Percentiles rank a stretch among this genome's conserved stretches.
These are phyloP conservation scores for Ptychochromis oligacanthus DNA, from an alignment of 2,113 vertebrate species.

Conservation along the genomic window DNA sequence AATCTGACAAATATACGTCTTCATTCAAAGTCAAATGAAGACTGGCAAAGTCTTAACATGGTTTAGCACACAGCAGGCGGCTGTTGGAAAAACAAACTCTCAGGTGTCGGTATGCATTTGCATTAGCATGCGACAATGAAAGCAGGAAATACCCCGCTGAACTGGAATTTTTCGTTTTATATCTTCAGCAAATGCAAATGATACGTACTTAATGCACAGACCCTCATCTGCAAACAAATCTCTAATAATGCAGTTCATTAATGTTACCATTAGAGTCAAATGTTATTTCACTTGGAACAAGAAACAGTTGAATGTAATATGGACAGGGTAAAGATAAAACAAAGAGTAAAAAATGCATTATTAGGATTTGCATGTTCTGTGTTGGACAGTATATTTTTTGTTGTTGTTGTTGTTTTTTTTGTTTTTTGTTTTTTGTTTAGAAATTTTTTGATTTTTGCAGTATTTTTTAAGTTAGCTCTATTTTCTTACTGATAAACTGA, in stretches of 20 bases:
- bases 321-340: background rate
- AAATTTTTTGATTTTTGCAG: background rate
- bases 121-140: background rate
- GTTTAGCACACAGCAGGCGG: background rate
- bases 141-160: background rate
- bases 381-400: background rate
- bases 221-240: background rate
- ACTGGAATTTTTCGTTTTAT: background rate
- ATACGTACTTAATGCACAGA: background rate
- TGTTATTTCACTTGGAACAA: background rate
- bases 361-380: background rate
- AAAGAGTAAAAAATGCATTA: background rate
- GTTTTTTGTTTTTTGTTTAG: background rate
- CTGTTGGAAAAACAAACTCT: background rate
- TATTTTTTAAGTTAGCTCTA: background rate
- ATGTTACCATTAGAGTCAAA: background rate
- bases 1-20: background rate
- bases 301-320: background rate
- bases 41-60: background rate
- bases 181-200: background rate
- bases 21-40: background rate
- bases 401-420: background rate
- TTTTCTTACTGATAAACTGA: conserved; percentile 8
- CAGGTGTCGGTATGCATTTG: background rate
- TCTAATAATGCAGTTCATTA: conserved; percentile 8